Conservation (phyloP, 2,797 vertebrate genomes). For the Sphaeramia orbicularis region DNA sequence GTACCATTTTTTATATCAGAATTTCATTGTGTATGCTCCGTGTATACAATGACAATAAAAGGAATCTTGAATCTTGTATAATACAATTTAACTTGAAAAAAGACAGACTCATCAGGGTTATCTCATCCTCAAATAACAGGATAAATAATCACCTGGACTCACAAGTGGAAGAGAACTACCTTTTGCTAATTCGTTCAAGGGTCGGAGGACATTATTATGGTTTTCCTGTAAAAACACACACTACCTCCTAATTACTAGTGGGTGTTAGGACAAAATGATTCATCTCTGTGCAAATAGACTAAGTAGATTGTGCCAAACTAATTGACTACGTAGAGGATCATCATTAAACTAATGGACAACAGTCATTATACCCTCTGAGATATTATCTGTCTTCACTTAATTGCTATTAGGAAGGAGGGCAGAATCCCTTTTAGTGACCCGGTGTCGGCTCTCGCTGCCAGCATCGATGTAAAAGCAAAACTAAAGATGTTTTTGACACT, state of each 20-base stretch:
- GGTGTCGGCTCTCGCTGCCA: slow-evolving; percentile 22
- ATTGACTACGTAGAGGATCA: slow-evolving; percentile 47
- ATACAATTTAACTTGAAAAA: background rate
- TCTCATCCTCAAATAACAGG: background rate
- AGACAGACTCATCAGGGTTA: background rate
- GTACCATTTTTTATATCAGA: no score
- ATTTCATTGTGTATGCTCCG: no score
- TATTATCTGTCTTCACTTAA: slow-evolving; percentile 51
- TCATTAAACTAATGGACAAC: slow-evolving; percentile 50
- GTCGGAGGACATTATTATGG: slow-evolving; percentile 19
- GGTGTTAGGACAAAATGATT: slow-evolving; percentile 45
- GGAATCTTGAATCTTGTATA: no score
- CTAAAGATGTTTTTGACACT: no score
- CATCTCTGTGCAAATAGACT: slow-evolving; percentile 48
- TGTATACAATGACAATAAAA: no score
- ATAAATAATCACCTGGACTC: background rate
- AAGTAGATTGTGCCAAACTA: slow-evolving; percentile 42
- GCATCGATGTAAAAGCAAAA: background rate
- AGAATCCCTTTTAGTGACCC: slow-evolving; percentile 25
- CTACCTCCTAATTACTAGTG: slow-evolving; percentile 29
- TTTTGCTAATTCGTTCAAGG: background rate
- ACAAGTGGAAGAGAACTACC: background rate
- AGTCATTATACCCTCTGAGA: slow-evolving; percentile 32
- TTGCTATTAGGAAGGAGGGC: slow-evolving; percentile 30
- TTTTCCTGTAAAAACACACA: slow-evolving; percentile 21